Conservation (phyloP, 2,113 vertebrate genomes). For the Morone saxatilis region DNA sequence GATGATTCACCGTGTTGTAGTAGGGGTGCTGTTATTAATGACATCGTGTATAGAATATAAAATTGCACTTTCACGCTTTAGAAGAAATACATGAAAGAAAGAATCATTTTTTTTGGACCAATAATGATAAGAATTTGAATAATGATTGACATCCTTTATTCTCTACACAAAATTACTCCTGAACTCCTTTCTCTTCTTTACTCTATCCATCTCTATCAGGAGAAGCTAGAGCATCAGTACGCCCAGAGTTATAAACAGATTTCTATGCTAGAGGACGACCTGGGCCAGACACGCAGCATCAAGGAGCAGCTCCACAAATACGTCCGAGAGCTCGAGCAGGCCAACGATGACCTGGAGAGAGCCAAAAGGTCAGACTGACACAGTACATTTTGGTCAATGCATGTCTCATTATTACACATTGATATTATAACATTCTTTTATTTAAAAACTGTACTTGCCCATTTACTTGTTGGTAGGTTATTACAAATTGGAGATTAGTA, state of each 20-base stretch:
- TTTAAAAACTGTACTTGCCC: too few species aligned
- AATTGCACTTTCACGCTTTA: background rate
- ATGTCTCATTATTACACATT: too few species aligned
- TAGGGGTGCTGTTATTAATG: background rate
- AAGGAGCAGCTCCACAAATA: conserved; percentile 99
- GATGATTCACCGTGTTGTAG: conserved; percentile 9
- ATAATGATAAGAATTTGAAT: too few species aligned
- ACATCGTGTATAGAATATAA: background rate
- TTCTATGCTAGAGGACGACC: conserved; percentile 93
- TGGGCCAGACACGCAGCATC: conserved; percentile 94
- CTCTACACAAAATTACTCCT: background rate
- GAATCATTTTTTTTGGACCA: too few species aligned
- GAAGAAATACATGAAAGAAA: too few species aligned
- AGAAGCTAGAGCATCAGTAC: conserved; percentile 97
- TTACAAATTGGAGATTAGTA: too few species aligned
- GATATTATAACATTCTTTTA: too few species aligned
- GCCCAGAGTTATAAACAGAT: conserved; percentile 98
- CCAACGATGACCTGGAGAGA: conserved; percentile 98
- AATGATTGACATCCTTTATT: background rate
- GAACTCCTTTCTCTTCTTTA: background rate
- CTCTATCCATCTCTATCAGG: conserved; percentile 79
- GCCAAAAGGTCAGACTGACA: conserved; percentile 90
- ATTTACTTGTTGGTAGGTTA: too few species aligned
- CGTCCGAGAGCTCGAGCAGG: conserved; percentile 96
- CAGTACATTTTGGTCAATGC: background rate